phyloP scores from a whole-genome alignment of 2,888 invertebrate species.

The Plebejus melissa region DNA sequence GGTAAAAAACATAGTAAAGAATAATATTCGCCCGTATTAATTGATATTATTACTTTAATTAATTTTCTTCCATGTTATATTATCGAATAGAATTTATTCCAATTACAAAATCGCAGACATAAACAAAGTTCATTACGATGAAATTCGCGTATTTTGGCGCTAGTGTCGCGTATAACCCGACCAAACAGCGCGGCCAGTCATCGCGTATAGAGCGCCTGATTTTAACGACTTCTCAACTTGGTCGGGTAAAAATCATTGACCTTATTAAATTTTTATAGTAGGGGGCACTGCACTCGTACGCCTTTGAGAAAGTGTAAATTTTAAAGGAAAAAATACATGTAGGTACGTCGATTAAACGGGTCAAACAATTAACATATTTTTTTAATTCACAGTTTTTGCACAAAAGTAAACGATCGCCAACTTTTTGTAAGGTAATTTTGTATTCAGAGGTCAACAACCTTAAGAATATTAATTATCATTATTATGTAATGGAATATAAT shows the following conservation, averaged over 20 bases:
- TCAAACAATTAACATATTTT: background rate
- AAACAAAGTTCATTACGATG: background rate
- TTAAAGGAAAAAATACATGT: background rate
- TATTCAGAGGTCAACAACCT: background rate
- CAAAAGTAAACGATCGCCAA: background rate
- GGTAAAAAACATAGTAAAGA: background rate
- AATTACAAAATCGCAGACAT: background rate
- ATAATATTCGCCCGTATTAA: background rate
- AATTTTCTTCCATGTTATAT: background rate
- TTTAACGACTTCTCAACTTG: conserved; percentile 38
- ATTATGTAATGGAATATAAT: no score
- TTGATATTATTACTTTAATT: background rate
- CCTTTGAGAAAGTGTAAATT: conserved; percentile 8
- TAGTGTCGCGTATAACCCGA: conserved; percentile 44
- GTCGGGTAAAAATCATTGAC: conserved; percentile 51
- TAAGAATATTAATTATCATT: no score
- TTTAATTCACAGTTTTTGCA: background rate
- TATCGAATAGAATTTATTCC: background rate
- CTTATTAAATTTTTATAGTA: conserved; percentile 8
- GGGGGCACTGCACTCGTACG: conserved; percentile 12
- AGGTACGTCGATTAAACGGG: background rate
- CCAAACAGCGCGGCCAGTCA: conserved; percentile 36
- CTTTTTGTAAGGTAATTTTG: background rate
- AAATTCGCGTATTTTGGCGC: conserved; percentile 37
- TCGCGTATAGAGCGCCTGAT: conserved; percentile 13